Conservation (phyloP, 2,888 invertebrate species). For the Lutraria lutraria region DNA sequence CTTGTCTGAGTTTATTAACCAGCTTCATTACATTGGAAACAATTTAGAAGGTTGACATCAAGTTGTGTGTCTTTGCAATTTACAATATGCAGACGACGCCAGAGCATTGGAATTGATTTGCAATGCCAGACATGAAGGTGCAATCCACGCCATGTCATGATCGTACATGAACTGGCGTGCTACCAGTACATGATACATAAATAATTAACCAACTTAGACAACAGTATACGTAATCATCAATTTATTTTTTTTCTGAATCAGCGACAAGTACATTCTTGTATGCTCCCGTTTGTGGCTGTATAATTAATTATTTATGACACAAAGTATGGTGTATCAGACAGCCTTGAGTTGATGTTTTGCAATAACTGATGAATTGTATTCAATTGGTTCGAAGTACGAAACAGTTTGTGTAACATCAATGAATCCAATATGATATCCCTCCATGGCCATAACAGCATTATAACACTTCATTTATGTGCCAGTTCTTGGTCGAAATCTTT, state of each 20-base stretch:
- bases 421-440: neutral
- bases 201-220: neutral
- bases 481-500: too few species aligned
- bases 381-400: neutral
- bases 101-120: neutral
- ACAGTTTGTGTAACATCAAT: neutral
- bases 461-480: too few species aligned
- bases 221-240: slow-evolving; percentile 2
- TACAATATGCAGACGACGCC: neutral
- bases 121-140: neutral
- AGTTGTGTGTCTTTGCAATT: too few species aligned
- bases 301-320: slow-evolving; percentile 17
- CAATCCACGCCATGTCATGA: neutral
- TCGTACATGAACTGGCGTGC: neutral
- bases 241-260: slow-evolving; percentile 4
- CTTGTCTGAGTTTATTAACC: too few species aligned
- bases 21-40: too few species aligned
- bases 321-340: neutral
- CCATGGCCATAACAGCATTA: too few species aligned
- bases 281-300: neutral
- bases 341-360: slow-evolving; percentile 1
- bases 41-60: too few species aligned
- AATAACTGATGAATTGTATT: neutral
- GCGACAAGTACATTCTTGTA: neutral
- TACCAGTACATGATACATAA: neutral